Conservation (phyloP, 2,113 vertebrate genomes). For the Pagrus major region DNA sequence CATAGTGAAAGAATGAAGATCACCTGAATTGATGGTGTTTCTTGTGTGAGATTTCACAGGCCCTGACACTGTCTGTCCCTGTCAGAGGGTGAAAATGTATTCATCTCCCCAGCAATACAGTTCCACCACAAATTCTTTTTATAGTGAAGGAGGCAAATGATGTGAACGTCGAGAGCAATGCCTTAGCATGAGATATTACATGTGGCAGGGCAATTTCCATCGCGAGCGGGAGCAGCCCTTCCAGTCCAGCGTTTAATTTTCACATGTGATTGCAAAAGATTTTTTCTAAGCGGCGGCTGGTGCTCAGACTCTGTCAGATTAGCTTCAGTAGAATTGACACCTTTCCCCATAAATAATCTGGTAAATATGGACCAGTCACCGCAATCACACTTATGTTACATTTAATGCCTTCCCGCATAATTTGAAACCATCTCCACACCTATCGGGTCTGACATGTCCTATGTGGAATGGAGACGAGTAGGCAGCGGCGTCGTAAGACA, state of each 20-base stretch:
- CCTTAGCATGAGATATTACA: slow-evolving; percentile 76
- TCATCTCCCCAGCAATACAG: slow-evolving; percentile 19
- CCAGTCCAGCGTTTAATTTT: slow-evolving; percentile 76
- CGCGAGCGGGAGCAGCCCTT: slow-evolving; percentile 56
- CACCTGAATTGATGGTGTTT: slow-evolving; percentile 25
- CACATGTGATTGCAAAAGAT: slow-evolving; percentile 76
- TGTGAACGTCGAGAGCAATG: slow-evolving; percentile 45
- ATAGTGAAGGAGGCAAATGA: slow-evolving; percentile 48
- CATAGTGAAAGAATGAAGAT: slow-evolving; percentile 8
- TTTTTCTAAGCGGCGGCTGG: slow-evolving; percentile 53
- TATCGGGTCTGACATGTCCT: slow-evolving; percentile 15
- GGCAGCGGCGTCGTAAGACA: not conserved
- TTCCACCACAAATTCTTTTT: slow-evolving; percentile 40
- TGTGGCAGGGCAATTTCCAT: slow-evolving; percentile 84
- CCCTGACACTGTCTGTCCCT: slow-evolving; percentile 28
- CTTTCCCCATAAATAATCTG: slow-evolving; percentile 58
- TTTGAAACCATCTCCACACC: slow-evolving; percentile 31
- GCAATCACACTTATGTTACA: slow-evolving; percentile 32
- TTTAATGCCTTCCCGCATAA: slow-evolving; percentile 11
- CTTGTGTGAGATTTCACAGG: slow-evolving; percentile 24
- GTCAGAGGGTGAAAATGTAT: slow-evolving; percentile 36
- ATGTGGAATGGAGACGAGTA: slow-evolving; percentile 11
- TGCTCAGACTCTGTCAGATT: slow-evolving; percentile 55
- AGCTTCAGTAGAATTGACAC: slow-evolving; percentile 55
- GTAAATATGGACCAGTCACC: slow-evolving; percentile 61